phyloP scores from a whole-genome alignment of 2,888 invertebrate species.

The Sussaba pulchella region DNA sequence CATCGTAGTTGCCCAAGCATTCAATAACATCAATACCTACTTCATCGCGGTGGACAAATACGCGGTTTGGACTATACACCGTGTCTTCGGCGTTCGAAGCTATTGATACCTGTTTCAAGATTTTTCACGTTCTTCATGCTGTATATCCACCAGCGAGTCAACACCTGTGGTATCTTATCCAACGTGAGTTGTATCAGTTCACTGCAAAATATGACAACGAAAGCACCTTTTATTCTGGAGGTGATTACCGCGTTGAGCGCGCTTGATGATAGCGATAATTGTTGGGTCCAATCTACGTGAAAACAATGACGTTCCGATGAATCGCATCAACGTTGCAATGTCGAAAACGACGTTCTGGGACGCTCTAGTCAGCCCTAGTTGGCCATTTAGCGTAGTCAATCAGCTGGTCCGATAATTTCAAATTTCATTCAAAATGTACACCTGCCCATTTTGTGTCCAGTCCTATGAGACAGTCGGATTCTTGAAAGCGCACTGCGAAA shows the following conservation, averaged over 20 bases:
- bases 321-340: too few species aligned
- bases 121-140: constrained; percentile 55
- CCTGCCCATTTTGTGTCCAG: too few species aligned
- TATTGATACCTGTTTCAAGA: constrained; percentile 62
- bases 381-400: too few species aligned
- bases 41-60: constrained; percentile 41
- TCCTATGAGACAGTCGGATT: too few species aligned
- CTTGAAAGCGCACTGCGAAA: too few species aligned
- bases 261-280: constrained; percentile 4
- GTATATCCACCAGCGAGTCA: constrained; percentile 52
- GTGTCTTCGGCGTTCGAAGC: constrained; percentile 43
- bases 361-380: too few species aligned
- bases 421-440: too few species aligned
- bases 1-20: constrained; percentile 34
- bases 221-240: constrained; percentile 29
- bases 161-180: constrained; percentile 60
- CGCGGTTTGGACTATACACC: constrained; percentile 33
- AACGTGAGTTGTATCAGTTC: constrained; percentile 55
- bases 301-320: too few species aligned
- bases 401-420: too few species aligned
- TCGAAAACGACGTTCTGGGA: too few species aligned
- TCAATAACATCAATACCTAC: constrained; percentile 23
- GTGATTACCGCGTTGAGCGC: constrained; percentile 34
- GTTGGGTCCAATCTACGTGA: too few species aligned
- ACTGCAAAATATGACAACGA: constrained; percentile 32